These are phyloP conservation scores for Oncorhynchus mykiss DNA, from an alignment of 2,113 vertebrate genomes.

Conservation along the genomic window DNA sequence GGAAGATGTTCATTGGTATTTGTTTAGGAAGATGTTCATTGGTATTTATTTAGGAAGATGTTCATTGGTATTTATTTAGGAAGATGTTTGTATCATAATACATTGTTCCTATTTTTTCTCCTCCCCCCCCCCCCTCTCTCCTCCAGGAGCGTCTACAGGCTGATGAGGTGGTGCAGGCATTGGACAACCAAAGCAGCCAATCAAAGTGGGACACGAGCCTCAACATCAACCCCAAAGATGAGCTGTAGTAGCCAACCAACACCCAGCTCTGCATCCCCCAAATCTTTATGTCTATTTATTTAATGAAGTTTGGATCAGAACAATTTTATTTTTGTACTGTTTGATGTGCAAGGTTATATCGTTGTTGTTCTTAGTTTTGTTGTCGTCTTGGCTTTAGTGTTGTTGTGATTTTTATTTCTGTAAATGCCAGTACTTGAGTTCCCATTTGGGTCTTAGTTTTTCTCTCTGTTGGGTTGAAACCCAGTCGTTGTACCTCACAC, in stretches of 20 bases:
- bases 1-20: no score
- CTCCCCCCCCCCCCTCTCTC: neutral
- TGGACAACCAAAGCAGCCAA: conserved; percentile 74
- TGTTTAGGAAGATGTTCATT: no score
- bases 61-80: no score
- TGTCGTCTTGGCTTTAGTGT: neutral
- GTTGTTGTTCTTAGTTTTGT: conserved; percentile 30
- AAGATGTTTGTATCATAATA: no score
- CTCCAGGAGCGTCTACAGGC: conserved; percentile 91
- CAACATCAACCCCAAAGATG: conserved; percentile 91
- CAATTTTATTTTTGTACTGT: conserved; percentile 94
- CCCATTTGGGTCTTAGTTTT: conserved; percentile 17
- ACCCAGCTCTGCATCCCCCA: conserved; percentile 48
- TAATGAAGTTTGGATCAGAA: conserved; percentile 85
- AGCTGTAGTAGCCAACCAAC: conserved; percentile 75
- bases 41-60: no score
- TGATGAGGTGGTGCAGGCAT: conserved; percentile 85
- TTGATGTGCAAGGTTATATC: conserved; percentile 66
- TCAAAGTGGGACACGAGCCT: conserved; percentile 66
- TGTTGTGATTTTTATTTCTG: conserved; percentile 23
- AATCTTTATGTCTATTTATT: conserved; percentile 82
- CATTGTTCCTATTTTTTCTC: no score
- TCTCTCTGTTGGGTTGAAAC: neutral
- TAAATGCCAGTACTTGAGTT: conserved; percentile 49
- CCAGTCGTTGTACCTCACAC: neutral